Base-by-base conservation (phyloP, 2,797 vertebrate genomes). In the Artibeus jamaicensis region DNA sequence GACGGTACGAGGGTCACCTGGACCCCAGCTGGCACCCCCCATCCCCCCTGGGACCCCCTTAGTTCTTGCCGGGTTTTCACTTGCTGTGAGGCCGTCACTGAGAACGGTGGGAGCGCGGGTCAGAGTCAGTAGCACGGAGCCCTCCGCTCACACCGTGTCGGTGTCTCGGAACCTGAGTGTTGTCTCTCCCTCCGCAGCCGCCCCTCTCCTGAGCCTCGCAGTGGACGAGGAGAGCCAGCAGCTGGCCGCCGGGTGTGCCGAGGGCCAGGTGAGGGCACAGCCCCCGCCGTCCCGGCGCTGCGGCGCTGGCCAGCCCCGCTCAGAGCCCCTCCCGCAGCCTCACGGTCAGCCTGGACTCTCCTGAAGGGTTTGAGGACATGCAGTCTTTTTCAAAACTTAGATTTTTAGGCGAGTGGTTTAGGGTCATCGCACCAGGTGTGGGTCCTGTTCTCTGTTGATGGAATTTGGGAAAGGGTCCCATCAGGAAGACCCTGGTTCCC, bases 181-280 rank as follows among this genome's bases (percentile, higher is more conserved):
- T 12, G 14, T 32, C 21, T 77, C 89, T 82, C 46, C 67, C 96
- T 90, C 34, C 65, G 9, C 68, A 99, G 99, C 98, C 0, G 98
- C 97, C 97, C 99, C 99, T 42, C 98, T 99, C 88, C 97, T 99
- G 82, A 99, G 98, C 96, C 92, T 99, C 57, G 96, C 98, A 68
- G 97, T 99, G 85, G 68, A 98, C 91, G 98, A 98, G 97, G 97
- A 98, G 84, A 98, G 96, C 67, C 98, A 96, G 88, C 99, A 99
- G 91, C 95, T 99, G 59, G 96, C 99, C 57, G 98, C 98, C 3
- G 99, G 99, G 42, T 99, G 99, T 97, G 86, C 97, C 76, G 98
- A 99, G 67, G 99, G 99, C 91, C 99, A 99, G 99, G 99, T 99
- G 97, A 48, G 76, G 18, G 29, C 29, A 6, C 11, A 0, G 2